Evolutionary conservation across 2,888 invertebrate genomes (phyloP), one percentile per base, ranked within the genome.

Genomic region (Eilema griseolum): DNA sequence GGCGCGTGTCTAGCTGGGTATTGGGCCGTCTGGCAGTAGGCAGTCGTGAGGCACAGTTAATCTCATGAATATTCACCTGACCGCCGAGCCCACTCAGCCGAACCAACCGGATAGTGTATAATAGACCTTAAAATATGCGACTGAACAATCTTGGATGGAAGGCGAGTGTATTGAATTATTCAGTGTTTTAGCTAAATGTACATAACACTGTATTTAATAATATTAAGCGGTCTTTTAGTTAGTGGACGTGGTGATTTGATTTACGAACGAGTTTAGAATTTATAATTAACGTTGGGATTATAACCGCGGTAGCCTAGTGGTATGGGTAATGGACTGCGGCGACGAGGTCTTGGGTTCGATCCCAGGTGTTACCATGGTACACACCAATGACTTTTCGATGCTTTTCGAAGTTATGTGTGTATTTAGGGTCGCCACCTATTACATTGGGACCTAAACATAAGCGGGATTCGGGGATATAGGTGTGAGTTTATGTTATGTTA

Each of bases 51-150:
- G 69, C 60, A 80, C 78, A 86, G 88, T 85, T 88, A 88, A 89
- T 89, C 88, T 89, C 91, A 90, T 91, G 89, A 91, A 91, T 91
- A 91, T 91, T 88, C 89, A 89, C 84, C 83, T 84, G 84, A 85
- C 87, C 88, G 81, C 87, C 73, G 79, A 78, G 74, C 74, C 78
- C 83, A 76, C 74, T 83, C 76, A 79, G 78, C 81, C 79, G 80
- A 73, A 76, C 82, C 75, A 75, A 62, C 69, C 71, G 78, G 67
- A 62, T 72, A 79, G 70, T 83, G 77, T 83, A 78, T 80, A 80
- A 84, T 73, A 71, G 74, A 76, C 72, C 78, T 76, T 74, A 65
- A 67, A 66, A 59, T 37, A 23, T 28, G 46, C 57, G 41, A 71
- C 63, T n/a, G 12, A 57, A 7, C 24, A 61, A 69, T 78, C 78